A percentile compares a stretch with the other conserved stretches of the same genome.
phyloP scores from a whole-genome alignment of 2,113 vertebrate species.

The Globicephala melas region DNA sequence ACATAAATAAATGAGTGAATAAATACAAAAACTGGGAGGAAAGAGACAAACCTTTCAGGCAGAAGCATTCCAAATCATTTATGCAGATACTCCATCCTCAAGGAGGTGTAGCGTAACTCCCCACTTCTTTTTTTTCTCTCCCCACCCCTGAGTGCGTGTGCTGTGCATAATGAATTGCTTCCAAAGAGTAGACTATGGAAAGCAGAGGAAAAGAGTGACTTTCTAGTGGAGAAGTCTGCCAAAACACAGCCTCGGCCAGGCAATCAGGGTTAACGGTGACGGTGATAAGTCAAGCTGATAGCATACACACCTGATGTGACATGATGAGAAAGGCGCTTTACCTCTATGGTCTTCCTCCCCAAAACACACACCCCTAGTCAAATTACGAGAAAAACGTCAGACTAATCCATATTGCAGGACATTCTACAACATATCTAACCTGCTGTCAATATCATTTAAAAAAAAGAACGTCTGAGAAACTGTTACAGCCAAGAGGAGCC shows the following conservation, averaged over 20 bases:
- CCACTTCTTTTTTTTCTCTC: neutral
- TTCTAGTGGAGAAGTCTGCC: neutral
- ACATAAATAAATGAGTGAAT: neutral
- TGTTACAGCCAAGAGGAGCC: neutral
- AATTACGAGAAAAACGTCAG: neutral
- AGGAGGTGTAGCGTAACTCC: neutral
- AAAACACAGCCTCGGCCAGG: neutral
- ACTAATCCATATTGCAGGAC: neutral
- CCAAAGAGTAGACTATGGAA: neutral
- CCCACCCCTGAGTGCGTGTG: neutral
- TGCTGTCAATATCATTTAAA: neutral
- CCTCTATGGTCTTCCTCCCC: neutral
- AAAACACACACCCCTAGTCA: no score
- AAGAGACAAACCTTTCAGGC: neutral
- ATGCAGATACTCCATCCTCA: neutral
- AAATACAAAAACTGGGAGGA: neutral
- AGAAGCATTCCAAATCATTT: neutral
- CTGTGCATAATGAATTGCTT: neutral
- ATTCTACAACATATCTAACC: neutral
- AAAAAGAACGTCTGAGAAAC: neutral
- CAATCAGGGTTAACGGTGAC: neutral
- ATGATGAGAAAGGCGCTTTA: neutral
- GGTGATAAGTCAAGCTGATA: neutral
- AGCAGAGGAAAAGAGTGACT: neutral
- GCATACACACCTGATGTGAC: no score